These are phyloP conservation scores for Scytalopus superciliaris DNA, from an alignment of 2,113 vertebrate genomes.

Conservation along the genomic window DNA sequence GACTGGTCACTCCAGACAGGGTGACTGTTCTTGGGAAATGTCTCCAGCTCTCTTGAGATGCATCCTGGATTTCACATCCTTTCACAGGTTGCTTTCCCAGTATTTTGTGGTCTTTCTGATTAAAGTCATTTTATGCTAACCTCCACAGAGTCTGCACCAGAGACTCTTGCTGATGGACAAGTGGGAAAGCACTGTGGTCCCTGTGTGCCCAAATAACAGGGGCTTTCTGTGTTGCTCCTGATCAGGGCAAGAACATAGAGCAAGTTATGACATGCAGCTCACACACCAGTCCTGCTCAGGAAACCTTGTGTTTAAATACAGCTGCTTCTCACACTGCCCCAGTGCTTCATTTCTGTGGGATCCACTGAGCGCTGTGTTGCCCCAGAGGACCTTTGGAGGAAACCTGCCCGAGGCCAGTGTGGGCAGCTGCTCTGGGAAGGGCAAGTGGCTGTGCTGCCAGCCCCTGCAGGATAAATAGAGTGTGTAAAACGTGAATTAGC, in stretches of 20 bases:
- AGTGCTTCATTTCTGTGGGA: background rate
- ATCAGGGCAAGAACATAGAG: background rate
- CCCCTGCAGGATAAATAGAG: slow-evolving; percentile 47
- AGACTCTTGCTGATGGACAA: background rate
- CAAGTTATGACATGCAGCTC: background rate
- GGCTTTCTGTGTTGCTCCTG: background rate
- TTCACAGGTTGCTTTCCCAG: background rate
- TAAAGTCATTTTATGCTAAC: background rate
- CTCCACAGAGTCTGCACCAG: background rate
- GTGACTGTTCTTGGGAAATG: background rate
- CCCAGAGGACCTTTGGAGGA: background rate
- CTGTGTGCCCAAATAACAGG: background rate
- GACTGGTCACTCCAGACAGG: background rate
- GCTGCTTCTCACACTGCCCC: background rate
- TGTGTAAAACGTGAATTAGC: slow-evolving; percentile 62
- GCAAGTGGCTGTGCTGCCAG: accelerated
- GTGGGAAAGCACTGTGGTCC: background rate
- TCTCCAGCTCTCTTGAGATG: background rate
- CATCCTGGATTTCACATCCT: background rate
- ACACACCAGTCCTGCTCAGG: background rate
- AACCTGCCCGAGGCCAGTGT: accelerated
- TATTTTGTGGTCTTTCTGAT: background rate
- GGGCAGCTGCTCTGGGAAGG: background rate
- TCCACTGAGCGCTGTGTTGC: accelerated
- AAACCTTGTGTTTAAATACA: background rate